These are phyloP conservation scores for Anticlea derivata DNA, from an alignment of 2,888 invertebrate species.

Conservation along the genomic window DNA sequence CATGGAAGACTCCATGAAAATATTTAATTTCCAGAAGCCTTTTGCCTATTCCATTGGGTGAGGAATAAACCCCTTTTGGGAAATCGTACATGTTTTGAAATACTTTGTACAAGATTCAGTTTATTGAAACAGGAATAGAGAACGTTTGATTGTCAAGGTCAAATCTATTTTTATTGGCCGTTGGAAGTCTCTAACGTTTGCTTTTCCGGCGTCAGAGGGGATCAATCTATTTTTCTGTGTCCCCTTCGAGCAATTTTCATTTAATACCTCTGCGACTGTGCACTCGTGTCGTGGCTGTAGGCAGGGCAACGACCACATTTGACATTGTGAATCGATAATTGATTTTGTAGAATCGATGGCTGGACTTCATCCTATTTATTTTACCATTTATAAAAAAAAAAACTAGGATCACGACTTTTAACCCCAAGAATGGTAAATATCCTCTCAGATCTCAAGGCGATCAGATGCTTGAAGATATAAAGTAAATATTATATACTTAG, in stretches of 20 bases:
- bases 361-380: conserved; percentile 11
- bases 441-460: no score
- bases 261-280: conserved; percentile 28
- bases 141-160: conserved; percentile 19
- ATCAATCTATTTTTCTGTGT: conserved; percentile 30
- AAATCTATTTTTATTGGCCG: conserved; percentile 24
- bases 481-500: no score
- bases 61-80: no score
- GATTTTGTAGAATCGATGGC: conserved; percentile 18
- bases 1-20: no score
- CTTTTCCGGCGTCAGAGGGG: conserved; percentile 32
- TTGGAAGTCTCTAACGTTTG: conserved; percentile 16
- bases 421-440: no score
- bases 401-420: no score
- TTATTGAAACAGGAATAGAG: neutral
- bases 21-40: no score
- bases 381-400: neutral
- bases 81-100: no score
- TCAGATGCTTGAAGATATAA: no score
- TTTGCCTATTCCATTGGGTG: no score
- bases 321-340: no score
- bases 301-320: conserved; percentile 32
- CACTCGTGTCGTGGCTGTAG: conserved; percentile 1
- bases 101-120: neutral
- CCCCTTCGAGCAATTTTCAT: conserved; percentile 36